A percentile compares a stretch with the other conserved stretches of the same genome.
Conservation (phyloP, 2,113 vertebrate species). For the Pteropus alecto region DNA sequence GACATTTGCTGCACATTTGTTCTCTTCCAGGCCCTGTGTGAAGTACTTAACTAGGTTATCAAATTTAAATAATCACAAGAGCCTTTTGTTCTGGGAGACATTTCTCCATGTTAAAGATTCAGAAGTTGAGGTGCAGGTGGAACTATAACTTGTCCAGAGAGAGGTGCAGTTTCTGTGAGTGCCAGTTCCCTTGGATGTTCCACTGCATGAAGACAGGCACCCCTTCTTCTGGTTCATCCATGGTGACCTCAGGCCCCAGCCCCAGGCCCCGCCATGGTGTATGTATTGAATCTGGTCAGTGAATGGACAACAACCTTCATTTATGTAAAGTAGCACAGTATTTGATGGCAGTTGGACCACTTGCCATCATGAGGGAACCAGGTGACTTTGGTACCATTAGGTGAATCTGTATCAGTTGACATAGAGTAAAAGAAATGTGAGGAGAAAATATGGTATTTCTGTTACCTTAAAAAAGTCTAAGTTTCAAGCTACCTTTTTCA, state of each 20-base stretch:
- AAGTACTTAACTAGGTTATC: neutral
- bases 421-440: neutral
- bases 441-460: neutral
- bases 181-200: neutral
- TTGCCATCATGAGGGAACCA: neutral
- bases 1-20: neutral
- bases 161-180: neutral
- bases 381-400: neutral
- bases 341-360: neutral
- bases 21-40: neutral
- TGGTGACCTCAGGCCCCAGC: neutral
- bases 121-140: neutral
- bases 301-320: neutral
- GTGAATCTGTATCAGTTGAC: neutral
- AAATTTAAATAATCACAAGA: neutral
- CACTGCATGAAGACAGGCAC: rapidly evolving
- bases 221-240: neutral
- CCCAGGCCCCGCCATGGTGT: neutral
- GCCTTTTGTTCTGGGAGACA: neutral
- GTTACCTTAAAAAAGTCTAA: neutral
- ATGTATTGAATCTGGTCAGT: neutral
- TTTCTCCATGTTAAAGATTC: neutral
- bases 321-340: neutral
- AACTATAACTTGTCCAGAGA: neutral
- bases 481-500: neutral